These are phyloP conservation scores for Ecliptopera silaceata DNA, from an alignment of 2,888 invertebrate genomes.

Conservation along the genomic window DNA sequence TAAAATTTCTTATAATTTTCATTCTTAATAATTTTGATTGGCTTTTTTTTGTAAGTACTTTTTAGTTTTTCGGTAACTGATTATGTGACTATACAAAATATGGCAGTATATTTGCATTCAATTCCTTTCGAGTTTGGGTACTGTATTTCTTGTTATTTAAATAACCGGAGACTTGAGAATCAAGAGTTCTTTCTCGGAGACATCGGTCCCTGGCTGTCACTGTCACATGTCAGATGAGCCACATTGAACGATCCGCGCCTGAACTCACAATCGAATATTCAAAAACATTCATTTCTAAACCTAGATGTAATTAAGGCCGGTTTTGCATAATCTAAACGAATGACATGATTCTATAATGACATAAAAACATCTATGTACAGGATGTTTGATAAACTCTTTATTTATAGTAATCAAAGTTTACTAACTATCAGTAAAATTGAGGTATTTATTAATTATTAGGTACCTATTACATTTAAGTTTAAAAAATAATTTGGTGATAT, in stretches of 20 bases:
- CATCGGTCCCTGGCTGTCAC: neutral
- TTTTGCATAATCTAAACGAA: slow-evolving; percentile 76
- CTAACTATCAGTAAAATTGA: slow-evolving; percentile 56
- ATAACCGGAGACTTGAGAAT: slow-evolving; percentile 19
- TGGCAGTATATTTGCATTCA: slow-evolving; percentile 79
- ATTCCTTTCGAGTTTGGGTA: slow-evolving; percentile 64
- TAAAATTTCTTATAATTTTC: slow-evolving; percentile 21
- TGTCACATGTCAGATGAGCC: slow-evolving; percentile 24
- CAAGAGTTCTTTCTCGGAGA: neutral
- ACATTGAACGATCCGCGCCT: slow-evolving; percentile 31
- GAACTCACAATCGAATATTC: slow-evolving; percentile 47
- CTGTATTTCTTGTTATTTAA: slow-evolving; percentile 36
- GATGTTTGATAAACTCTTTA: slow-evolving; percentile 70
- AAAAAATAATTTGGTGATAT: slow-evolving; percentile 47
- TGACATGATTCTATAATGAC: slow-evolving; percentile 57
- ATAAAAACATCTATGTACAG: slow-evolving; percentile 65
- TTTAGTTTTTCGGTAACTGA: slow-evolving; percentile 49
- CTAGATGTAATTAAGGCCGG: slow-evolving; percentile 74
- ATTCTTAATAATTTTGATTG: slow-evolving; percentile 25
- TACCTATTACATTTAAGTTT: slow-evolving; percentile 43
- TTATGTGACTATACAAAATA: slow-evolving; percentile 64
- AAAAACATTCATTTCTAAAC: slow-evolving; percentile 54
- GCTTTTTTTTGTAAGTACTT: slow-evolving; percentile 57
- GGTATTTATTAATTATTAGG: slow-evolving; percentile 54
- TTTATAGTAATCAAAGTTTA: slow-evolving; percentile 51